Evolutionary conservation across 2,113 vertebrate genomes (phyloP).

Genomic region (Phycodurus eques): DNA sequence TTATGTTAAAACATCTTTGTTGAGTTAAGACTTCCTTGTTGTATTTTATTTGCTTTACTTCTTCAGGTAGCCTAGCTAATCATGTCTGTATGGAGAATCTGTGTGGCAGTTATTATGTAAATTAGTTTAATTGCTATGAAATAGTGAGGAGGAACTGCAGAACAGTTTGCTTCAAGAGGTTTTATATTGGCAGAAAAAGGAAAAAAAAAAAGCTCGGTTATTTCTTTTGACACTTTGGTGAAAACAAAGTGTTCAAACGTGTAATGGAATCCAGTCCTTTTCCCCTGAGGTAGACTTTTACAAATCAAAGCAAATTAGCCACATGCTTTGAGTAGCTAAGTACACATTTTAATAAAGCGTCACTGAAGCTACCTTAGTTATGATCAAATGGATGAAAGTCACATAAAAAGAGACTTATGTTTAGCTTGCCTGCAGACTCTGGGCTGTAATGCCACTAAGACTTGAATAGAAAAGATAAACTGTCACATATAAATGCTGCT

Average conservation of each 20-base stretch:
- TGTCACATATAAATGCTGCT: conserved; percentile 47
- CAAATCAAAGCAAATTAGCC: background rate
- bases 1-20: too few species aligned
- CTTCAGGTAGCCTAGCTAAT: background rate
- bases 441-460: conserved; percentile 2
- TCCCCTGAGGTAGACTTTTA: background rate
- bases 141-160: background rate
- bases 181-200: background rate
- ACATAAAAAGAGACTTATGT: conserved; percentile 20
- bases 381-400: conserved; percentile 43
- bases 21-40: too few species aligned
- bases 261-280: background rate
- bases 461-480: conserved; percentile 36
- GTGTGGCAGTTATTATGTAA: background rate
- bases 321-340: background rate
- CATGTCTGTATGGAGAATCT: background rate
- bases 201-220: background rate
- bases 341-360: background rate
- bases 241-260: background rate
- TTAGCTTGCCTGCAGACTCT: background rate
- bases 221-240: background rate
- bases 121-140: background rate
- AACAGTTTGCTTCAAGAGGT: background rate
- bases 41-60: background rate
- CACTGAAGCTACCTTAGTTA: background rate